A percentile compares a stretch with the other conserved stretches of the same genome.
phyloP scores from a whole-genome alignment of 2,113 vertebrate genomes.

The Brachyhypopomus occidentalis region DNA sequence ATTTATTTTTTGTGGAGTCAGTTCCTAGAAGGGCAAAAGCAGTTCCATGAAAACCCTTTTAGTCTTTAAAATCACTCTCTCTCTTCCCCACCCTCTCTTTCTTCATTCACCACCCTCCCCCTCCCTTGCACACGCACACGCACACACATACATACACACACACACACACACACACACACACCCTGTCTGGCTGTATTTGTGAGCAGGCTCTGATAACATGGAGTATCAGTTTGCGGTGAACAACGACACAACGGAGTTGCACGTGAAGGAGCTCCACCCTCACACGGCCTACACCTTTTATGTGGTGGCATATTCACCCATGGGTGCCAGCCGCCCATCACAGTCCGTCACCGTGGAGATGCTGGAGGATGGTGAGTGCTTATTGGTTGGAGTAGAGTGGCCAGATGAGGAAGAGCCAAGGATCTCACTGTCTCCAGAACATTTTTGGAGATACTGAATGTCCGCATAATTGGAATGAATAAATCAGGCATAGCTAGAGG shows the following conservation, averaged over 20 bases:
- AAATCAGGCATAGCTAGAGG: not conserved
- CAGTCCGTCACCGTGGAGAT: constrained; percentile 83
- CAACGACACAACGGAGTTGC: constrained; percentile 93
- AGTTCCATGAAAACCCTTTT: not conserved
- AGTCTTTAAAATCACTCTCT: not conserved
- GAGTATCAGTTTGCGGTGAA: constrained; percentile 98
- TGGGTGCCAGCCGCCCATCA: constrained; percentile 90
- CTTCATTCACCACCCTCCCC: no score
- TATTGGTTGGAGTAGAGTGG: not conserved
- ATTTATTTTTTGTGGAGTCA: not conserved
- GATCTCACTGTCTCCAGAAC: no score
- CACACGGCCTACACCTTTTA: constrained; percentile 93
- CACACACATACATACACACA: no score
- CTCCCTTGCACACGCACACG: no score
- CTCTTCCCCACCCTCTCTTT: no score
- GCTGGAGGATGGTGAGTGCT: constrained; percentile 86
- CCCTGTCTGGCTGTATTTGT: not conserved
- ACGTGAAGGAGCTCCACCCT: constrained; percentile 90
- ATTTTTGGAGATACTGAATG: not conserved
- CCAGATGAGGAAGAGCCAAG: not conserved
- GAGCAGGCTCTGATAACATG: constrained; percentile 80
- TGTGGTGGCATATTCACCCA: constrained; percentile 92
- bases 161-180: no score
- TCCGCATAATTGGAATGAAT: not conserved
- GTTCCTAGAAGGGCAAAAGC: not conserved